phyloP scores from a whole-genome alignment of 2,888 invertebrate species.

The Miltochrista miniata region DNA sequence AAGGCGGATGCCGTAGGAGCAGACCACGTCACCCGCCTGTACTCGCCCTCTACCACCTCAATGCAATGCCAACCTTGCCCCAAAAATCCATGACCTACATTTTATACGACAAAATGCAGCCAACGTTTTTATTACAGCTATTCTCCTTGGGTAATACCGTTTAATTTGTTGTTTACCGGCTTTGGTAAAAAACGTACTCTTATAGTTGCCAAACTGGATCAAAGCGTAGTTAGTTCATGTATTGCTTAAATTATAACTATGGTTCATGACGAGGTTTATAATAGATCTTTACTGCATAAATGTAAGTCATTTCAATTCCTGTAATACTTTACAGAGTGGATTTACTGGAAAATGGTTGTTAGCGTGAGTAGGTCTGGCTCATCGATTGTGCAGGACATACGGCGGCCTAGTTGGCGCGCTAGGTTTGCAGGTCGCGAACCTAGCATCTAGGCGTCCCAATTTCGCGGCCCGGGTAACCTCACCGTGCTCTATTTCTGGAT shows the following conservation, averaged over 20 bases:
- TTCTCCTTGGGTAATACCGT: slow-evolving; percentile 46
- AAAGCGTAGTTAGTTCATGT: slow-evolving; percentile 17
- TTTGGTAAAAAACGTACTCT: slow-evolving; percentile 25
- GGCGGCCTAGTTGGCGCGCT: slow-evolving; percentile 70
- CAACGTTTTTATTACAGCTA: slow-evolving; percentile 63
- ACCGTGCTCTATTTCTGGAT: slow-evolving; percentile 59
- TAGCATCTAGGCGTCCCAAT: slow-evolving; percentile 58
- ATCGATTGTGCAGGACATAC: slow-evolving; percentile 69
- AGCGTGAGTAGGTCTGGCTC: slow-evolving; percentile 47
- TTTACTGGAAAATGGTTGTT: slow-evolving; percentile 21
- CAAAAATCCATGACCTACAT: slow-evolving; percentile 80
- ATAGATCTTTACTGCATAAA: slow-evolving; percentile 8
- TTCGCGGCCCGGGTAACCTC: slow-evolving; percentile 59
- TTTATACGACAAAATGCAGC: slow-evolving; percentile 72
- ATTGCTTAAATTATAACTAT: slow-evolving; percentile 15
- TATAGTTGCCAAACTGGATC: slow-evolving; percentile 20
- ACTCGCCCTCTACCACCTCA: slow-evolving; percentile 27
- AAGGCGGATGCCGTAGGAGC: slow-evolving; percentile 74
- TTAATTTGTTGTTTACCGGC: slow-evolving; percentile 39
- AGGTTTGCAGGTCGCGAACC: slow-evolving; percentile 57
- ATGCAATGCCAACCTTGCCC: slow-evolving; percentile 77
- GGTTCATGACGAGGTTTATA: slow-evolving; percentile 22
- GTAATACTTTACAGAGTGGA: slow-evolving; percentile 11
- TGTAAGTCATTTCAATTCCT: slow-evolving; percentile 24
- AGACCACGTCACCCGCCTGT: slow-evolving; percentile 51